Evolutionary conservation across 2,113 vertebrate genomes (phyloP), one percentile per base, ranked within the genome.

Genomic region (Aphyosemion australe): DNA sequence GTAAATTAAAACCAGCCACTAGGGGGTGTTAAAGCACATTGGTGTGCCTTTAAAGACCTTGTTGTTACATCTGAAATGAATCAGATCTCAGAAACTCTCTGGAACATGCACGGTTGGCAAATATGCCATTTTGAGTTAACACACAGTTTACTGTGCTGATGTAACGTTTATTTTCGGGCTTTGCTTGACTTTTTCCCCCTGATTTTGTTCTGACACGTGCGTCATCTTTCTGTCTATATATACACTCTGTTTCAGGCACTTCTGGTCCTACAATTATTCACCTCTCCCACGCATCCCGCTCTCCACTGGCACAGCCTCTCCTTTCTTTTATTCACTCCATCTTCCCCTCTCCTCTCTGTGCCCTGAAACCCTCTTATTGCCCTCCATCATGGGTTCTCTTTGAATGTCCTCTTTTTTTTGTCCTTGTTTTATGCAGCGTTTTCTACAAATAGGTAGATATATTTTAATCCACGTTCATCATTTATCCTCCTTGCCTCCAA

Each of bases 391-490:
- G 6, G 2, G 63, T 48, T 71, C 39, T 78, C 73, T 77, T 65
- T 78, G 56, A 81, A 82, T 61, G 79, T 77, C 79, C 77, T 72
- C 77, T 41, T 74, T 55, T 86, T 83, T 80, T 63, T 80, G 85
- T 83, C 87, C 81, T 86, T 85, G 73, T 84, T 85, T 84, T 75
- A 83, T 87, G 83, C 79, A 74, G 69, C 55, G 56, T 77, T 82
- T 75, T 84, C 64, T 79, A 78, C 78, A 85, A 75, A 85, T 78
- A 84, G 48, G 76, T 70, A 76, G 62, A 73, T 78, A 62, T 72
- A 76, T 87, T 82, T 83, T 79, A 88, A 88, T 88, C 84, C 73
- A 78, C 76, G 65, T 76, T 87, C 77, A 83, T 90, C 79, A 88
- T 82, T 83, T 74, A 86, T 84, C 68, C 79, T 69, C 50, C 70